A percentile compares a stretch with the other conserved stretches of the same genome.
These are phyloP conservation scores for Gobio gobio DNA, from an alignment of 2,113 vertebrate species.

Conservation along the genomic window DNA sequence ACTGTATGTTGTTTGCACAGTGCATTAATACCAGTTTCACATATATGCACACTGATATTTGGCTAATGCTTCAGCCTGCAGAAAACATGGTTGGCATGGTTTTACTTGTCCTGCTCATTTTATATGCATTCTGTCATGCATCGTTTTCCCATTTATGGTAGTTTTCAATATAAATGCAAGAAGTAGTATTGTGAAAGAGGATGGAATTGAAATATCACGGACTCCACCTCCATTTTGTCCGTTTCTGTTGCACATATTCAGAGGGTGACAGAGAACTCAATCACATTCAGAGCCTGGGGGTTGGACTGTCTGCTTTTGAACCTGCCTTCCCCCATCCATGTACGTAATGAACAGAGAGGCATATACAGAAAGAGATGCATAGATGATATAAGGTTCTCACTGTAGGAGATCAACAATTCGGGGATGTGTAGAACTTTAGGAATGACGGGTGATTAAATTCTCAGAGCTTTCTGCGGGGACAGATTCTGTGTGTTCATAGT, in stretches of 20 bases:
- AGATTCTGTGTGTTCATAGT: background rate
- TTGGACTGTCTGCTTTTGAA: constrained; percentile 43
- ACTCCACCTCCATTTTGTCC: constrained; percentile 32
- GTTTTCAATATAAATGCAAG: constrained; percentile 35
- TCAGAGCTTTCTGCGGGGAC: background rate
- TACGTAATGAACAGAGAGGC: constrained; percentile 17
- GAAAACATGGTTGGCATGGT: background rate
- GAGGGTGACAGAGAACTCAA: constrained; percentile 34
- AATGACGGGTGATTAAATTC: background rate
- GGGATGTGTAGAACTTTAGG: background rate
- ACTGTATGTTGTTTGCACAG: background rate
- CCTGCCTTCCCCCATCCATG: constrained; percentile 38
- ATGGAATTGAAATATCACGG: constrained; percentile 19
- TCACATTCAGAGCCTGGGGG: constrained; percentile 45
- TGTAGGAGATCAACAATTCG: background rate
- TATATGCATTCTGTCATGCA: background rate
- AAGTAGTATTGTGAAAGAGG: constrained; percentile 14
- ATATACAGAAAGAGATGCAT: background rate
- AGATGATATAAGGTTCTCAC: background rate
- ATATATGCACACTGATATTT: background rate
- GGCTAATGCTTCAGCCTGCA: constrained; percentile 11
- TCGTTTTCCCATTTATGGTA: background rate
- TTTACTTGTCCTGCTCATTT: constrained; percentile 2
- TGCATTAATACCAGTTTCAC: background rate
- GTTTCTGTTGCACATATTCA: constrained; percentile 24